Percentiles rank a stretch among this genome's conserved stretches.
Conservation (phyloP, 2,113 vertebrate genomes). For the Percopsis transmontana region DNA sequence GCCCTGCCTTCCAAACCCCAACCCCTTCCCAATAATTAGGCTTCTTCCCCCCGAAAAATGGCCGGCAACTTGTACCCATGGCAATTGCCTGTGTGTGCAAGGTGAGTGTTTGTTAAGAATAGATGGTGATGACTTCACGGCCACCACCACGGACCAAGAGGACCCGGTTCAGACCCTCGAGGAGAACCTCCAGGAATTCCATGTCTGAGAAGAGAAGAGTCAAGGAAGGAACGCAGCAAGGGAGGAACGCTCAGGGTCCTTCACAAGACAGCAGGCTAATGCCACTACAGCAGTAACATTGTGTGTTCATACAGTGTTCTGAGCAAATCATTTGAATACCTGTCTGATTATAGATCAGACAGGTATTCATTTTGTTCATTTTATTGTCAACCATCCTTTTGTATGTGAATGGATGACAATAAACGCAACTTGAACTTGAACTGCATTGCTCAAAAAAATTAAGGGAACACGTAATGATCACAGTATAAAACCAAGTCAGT, state of each 20-base stretch:
- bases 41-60: conserved; percentile 31
- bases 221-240: conserved; percentile 54
- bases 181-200: conserved; percentile 96
- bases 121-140: conserved; percentile 96
- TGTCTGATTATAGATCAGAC: no score
- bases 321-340: no score
- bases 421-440: no score
- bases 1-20: conserved; percentile 41
- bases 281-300: background rate
- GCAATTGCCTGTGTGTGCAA: background rate
- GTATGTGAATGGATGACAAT: no score
- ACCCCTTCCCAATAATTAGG: conserved; percentile 12
- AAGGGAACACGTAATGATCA: no score
- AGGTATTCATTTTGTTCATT: no score
- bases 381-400: no score
- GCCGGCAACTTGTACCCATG: background rate
- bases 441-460: no score
- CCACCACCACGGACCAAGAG: conserved; percentile 92
- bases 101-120: conserved; percentile 78
- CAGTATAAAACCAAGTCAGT: no score
- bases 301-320: no score
- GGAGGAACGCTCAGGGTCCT: no score
- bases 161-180: conserved; percentile 91
- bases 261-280: background rate
- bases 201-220: conserved; percentile 82